phyloP scores from a whole-genome alignment of 2,888 invertebrate genomes.

The Heliothis peltigera region DNA sequence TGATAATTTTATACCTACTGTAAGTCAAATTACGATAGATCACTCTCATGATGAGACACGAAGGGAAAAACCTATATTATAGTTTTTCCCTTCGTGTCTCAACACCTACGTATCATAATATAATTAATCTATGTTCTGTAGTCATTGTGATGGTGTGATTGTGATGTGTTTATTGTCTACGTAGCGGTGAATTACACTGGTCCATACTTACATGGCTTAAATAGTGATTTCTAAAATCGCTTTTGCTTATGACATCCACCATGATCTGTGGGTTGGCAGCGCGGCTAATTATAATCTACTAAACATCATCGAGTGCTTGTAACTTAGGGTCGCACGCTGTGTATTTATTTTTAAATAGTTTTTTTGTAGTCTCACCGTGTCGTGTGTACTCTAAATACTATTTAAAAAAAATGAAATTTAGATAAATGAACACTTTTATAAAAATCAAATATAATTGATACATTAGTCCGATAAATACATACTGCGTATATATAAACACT shows the following conservation, averaged over 20 bases:
- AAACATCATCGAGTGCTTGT: slow-evolving; percentile 87
- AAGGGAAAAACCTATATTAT: too few relatives aligned
- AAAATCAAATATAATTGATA: not conserved
- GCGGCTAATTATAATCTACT: slow-evolving; percentile 89
- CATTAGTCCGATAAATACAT: not conserved
- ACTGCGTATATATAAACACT: not conserved
- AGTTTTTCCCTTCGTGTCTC: slow-evolving; percentile 10
- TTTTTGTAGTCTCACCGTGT: slow-evolving; percentile 74
- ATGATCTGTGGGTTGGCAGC: slow-evolving; percentile 74
- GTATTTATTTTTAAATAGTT: slow-evolving; percentile 82
- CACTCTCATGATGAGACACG: slow-evolving; percentile 3
- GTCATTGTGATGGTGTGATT: slow-evolving; percentile 32
- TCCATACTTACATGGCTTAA: slow-evolving; percentile 9
- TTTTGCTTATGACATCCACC: slow-evolving; percentile 66
- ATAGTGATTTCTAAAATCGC: slow-evolving; percentile 30
- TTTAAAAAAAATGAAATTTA: slow-evolving; percentile 7
- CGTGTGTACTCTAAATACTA: slow-evolving; percentile 66
- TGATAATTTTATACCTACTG: too few relatives aligned
- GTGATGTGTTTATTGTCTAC: slow-evolving; percentile 44
- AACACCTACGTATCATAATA: slow-evolving; percentile 43
- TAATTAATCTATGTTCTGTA: slow-evolving; percentile 49
- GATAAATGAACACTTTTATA: too few relatives aligned
- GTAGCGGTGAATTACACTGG: slow-evolving; percentile 25
- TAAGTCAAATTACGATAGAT: slow-evolving; percentile 2
- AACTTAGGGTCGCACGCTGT: slow-evolving; percentile 84